phyloP scores from a whole-genome alignment of 2,797 vertebrate species.

The Fistularia commersonii region DNA sequence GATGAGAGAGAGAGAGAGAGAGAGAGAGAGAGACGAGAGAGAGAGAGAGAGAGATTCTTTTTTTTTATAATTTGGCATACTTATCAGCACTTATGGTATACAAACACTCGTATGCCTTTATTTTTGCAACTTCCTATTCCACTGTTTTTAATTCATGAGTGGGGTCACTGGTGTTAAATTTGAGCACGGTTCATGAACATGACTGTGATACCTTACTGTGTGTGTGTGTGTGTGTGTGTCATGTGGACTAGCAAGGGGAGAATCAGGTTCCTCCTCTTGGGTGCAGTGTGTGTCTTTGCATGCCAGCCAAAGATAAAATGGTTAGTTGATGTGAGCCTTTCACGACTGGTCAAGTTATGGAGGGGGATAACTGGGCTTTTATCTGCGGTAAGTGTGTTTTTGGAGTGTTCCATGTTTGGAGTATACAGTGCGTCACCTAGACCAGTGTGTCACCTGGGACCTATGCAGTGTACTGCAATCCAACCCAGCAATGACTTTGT shows the following conservation, averaged over 20 bases:
- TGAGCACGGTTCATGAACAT: conserved; percentile 28
- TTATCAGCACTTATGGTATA: too few relatives aligned
- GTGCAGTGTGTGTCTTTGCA: conserved; percentile 15
- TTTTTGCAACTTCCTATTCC: too few relatives aligned
- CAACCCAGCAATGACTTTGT: too few relatives aligned
- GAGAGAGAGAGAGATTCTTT: too few relatives aligned
- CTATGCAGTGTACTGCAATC: too few relatives aligned
- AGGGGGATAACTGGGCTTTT: conserved; percentile 66
- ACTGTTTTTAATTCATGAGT: conserved; percentile 52
- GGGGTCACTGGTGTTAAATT: conserved; percentile 46
- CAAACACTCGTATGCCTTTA: too few relatives aligned
- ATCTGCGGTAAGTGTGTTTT: conserved; percentile 54
- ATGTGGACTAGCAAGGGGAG: conserved; percentile 15
- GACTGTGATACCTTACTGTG: conserved; percentile 34
- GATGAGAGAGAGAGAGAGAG: too few relatives aligned
- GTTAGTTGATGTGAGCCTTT: conserved; percentile 32
- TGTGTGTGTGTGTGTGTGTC: conserved; percentile 5
- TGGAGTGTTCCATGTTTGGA: not conserved
- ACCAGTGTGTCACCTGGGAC: too few relatives aligned
- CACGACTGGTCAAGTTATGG: conserved; percentile 42
- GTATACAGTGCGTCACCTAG: not conserved
- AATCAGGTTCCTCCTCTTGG: conserved; percentile 52
- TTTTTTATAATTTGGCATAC: too few relatives aligned
- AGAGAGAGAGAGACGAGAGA: too few relatives aligned
- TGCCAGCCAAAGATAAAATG: conserved; percentile 11